Evolutionary conservation across 2,888 invertebrate species (phyloP), one percentile per base, ranked within the genome.

Genomic region (Dermolepida albohirtum): DNA sequence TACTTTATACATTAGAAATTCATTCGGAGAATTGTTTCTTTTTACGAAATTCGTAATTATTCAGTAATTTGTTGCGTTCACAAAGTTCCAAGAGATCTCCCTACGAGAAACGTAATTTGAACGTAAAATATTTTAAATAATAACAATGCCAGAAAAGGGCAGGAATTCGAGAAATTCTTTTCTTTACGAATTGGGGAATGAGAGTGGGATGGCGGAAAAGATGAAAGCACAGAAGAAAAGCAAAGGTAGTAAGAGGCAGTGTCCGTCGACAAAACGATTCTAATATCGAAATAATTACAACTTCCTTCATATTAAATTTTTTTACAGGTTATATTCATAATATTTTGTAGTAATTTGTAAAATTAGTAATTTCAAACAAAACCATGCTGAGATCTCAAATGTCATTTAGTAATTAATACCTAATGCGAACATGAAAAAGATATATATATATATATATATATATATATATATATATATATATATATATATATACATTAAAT

Each of bases 51-150:
- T 57, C 44, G 57, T 44, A 22, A 44, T 57, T 12, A 22, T 44
- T 22, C 57, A 44, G 43, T 57, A 57, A 57, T 57, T 57, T 14
- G 27, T 57, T 27, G 12, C 29, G 17, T 27, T 57, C 34, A 7
- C 27, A 27, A 44, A 44, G 57, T 57, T 57, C 22, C 57, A 17
- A 41, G 14, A 57, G 55, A 22, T 44, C 22, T 41, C 43, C n/a
- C 57, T 27, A 22, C 4, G 43, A 57, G 44, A 43, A 12, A 27
- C 55, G 22, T 50, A 50, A 50, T 50, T 50, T 50, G 50, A 50
- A 50, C 50, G 27, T 43, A 43, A 57, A 57, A 57, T 57, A 57
- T 57, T 57, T 57, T 57, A 57, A 57, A 57, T 57, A 57, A 57
- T 57, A 57, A 44, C 57, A 27, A 44, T 44, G 57, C n/a, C 43